phyloP scores from a whole-genome alignment of 2,113 vertebrate genomes.

The Acrocephalus kingi region DNA sequence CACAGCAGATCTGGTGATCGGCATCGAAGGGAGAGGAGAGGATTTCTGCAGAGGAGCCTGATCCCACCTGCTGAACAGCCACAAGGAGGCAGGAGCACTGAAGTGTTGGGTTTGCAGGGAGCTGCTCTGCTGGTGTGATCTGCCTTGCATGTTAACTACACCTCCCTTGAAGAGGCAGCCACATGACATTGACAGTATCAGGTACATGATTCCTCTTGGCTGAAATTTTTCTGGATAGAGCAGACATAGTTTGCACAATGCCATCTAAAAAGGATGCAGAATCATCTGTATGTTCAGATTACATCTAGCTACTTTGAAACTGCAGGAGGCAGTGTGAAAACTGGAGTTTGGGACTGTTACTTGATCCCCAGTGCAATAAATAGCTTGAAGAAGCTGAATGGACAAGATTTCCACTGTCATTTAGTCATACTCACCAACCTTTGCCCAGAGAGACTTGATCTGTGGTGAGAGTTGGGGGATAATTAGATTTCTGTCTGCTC shows the following conservation, averaged over 20 bases:
- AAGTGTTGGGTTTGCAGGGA: not conserved
- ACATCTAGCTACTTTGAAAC: not conserved
- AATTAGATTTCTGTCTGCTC: not conserved
- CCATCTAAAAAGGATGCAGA: not conserved
- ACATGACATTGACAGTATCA: not conserved
- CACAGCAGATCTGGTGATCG: not conserved
- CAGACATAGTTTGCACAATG: not conserved
- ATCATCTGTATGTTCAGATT: not conserved
- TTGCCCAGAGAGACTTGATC: not conserved
- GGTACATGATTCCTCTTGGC: not conserved
- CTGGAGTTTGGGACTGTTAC: not conserved
- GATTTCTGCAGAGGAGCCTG: not conserved
- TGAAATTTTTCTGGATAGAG: not conserved
- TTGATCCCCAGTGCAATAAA: not conserved
- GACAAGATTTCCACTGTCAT: not conserved
- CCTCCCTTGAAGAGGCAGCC: not conserved
- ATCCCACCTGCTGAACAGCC: not conserved
- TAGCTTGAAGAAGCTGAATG: not conserved
- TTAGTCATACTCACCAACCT: not conserved
- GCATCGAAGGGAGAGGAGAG: rapidly evolving
- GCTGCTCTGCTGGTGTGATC: not conserved
- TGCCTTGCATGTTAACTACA: not conserved
- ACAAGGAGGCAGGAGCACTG: not conserved
- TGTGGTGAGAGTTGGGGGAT: not conserved
- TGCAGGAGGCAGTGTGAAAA: not conserved